Conservation (phyloP, 2,888 invertebrate species). For the Thereva nobilitata region DNA sequence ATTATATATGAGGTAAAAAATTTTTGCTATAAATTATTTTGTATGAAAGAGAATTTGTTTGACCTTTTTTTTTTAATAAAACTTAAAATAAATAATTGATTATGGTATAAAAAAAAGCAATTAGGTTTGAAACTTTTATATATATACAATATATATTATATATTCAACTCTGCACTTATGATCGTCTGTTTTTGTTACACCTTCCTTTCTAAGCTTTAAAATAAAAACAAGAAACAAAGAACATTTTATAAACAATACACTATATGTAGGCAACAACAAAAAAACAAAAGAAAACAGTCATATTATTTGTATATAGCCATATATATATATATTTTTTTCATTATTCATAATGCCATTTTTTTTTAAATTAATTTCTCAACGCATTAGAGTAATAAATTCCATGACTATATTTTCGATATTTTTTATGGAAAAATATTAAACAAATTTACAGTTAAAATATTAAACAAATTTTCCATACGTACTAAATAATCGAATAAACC, state of each 20-base stretch:
- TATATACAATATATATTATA: not conserved
- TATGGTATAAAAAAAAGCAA: not conserved
- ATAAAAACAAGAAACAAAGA: no score
- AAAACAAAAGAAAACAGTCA: not conserved
- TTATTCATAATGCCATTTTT: slow-evolving; percentile 19
- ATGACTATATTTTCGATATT: not conserved
- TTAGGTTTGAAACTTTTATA: not conserved
- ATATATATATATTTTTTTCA: slow-evolving; percentile 24
- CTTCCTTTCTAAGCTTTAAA: no score
- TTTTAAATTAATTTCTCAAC: slow-evolving; percentile 9
- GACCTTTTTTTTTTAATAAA: not conserved
- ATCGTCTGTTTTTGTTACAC: not conserved
- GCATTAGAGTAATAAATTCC: not conserved
- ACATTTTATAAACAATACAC: not conserved
- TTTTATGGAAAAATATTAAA: slow-evolving; percentile 10
- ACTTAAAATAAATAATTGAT: not conserved
- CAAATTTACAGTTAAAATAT: slow-evolving; percentile 1
- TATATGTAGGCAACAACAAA: not conserved
- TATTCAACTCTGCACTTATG: not conserved
- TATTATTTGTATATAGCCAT: slow-evolving; percentile 34
- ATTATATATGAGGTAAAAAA: slow-evolving; percentile 3
- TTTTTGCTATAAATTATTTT: slow-evolving; percentile 1
- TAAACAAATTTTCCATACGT: not conserved
- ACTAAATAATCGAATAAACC: no score
- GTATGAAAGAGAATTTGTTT: no score